phyloP scores from a whole-genome alignment of 2,797 vertebrate species.

The Gallirallus australis region DNA sequence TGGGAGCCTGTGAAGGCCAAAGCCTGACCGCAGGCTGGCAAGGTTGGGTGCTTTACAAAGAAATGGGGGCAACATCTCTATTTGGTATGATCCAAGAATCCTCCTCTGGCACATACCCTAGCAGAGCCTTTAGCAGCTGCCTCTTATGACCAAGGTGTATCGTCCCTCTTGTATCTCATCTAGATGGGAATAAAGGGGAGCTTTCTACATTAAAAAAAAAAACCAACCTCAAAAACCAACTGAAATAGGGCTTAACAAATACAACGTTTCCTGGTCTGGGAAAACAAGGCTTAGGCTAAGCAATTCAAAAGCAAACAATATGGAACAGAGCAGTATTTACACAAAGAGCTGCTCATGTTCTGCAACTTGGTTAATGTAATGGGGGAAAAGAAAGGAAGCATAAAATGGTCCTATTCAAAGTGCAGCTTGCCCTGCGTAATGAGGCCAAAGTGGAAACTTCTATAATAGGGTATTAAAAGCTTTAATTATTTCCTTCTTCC shows the following conservation, averaged over 20 bases:
- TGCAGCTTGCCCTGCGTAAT: neutral
- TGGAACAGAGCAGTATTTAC: neutral
- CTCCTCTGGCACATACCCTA: neutral
- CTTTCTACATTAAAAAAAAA: neutral
- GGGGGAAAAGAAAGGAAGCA: neutral
- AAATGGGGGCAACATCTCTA: neutral
- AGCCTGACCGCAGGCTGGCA: rapidly evolving
- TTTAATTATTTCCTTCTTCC: constrained; percentile 34
- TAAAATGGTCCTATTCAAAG: neutral
- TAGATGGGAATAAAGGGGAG: neutral
- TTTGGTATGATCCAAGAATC: neutral
- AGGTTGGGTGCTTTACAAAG: neutral
- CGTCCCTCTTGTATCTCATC: neutral
- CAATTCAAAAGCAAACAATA: neutral
- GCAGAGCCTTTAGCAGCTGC: neutral
- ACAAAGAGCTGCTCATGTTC: neutral
- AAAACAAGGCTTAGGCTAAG: neutral
- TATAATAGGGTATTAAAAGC: neutral
- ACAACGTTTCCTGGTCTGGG: neutral
- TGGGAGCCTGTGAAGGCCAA: neutral
- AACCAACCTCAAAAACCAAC: neutral
- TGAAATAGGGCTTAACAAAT: neutral
- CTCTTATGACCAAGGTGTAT: neutral
- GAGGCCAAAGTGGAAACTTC: neutral
- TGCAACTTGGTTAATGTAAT: neutral